A percentile compares a stretch with the other conserved stretches of the same genome.
Conservation (phyloP, 37 sponge, comb jelly and placozoan species). For the Cliona cf. orientalis region DNA sequence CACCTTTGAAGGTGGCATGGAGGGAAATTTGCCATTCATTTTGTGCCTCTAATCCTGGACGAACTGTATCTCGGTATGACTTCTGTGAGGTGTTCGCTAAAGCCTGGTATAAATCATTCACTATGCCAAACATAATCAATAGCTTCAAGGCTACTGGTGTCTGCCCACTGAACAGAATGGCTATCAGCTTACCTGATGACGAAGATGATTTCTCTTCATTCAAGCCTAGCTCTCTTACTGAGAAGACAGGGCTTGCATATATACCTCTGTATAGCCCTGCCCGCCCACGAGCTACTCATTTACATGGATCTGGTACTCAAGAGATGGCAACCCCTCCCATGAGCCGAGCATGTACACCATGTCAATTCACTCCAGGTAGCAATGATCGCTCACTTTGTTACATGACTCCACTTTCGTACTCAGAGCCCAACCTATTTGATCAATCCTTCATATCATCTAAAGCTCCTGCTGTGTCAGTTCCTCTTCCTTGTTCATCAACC, state of each 20-base stretch:
- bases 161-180: slow-evolving; percentile 21
- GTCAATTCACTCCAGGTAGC: no score
- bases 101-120: slow-evolving; percentile 56
- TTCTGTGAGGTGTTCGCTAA: slow-evolving; percentile 20
- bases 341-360: no score
- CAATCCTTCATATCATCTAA: no score
- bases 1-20: slow-evolving; percentile 55
- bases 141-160: slow-evolving; percentile 64
- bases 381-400: no score
- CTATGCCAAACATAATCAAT: slow-evolving; percentile 28
- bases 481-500: no score
- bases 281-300: no score
- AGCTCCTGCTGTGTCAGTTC: no score
- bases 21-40: slow-evolving; percentile 32
- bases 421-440: no score
- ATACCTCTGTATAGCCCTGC: slow-evolving; percentile 19
- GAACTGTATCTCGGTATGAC: slow-evolving; percentile 16
- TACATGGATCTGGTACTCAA: no score
- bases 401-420: no score
- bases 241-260: no score
- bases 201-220: neutral
- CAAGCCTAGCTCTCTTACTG: neutral
- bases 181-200: neutral
- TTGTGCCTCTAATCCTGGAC: slow-evolving; percentile 19
- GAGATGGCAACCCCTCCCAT: no score